Conservation (phyloP, 2,797 vertebrate species). For the Microctenopoma stevenorrisi region DNA sequence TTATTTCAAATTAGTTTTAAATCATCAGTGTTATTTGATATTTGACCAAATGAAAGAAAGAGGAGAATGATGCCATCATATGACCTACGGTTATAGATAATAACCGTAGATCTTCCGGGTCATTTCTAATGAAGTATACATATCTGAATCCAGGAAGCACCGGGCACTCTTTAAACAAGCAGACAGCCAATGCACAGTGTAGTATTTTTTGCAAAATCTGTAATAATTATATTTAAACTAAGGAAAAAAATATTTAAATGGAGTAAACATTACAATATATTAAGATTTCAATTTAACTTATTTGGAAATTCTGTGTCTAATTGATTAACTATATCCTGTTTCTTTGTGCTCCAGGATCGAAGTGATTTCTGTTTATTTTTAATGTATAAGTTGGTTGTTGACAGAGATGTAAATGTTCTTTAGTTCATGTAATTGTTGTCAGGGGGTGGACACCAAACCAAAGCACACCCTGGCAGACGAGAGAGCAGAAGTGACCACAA, state of each 20-base stretch:
- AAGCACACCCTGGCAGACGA: constrained; percentile 46
- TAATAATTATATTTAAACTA: constrained; percentile 79
- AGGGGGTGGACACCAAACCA: constrained; percentile 51
- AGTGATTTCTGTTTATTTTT: constrained; percentile 66
- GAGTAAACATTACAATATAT: constrained; percentile 77
- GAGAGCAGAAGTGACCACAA: constrained; percentile 8
- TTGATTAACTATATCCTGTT: constrained; percentile 67
- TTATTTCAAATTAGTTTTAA: constrained; percentile 60
- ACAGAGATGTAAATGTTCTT: constrained; percentile 57
- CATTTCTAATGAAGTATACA: constrained; percentile 69
- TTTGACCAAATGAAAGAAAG: constrained; percentile 70
- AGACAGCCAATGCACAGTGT: constrained; percentile 78
- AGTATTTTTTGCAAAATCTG: constrained; percentile 78
- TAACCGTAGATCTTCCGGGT: constrained; percentile 8
- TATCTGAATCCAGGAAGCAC: constrained; percentile 74
- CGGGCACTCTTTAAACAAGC: constrained; percentile 72
- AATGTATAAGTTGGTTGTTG: constrained; percentile 55
- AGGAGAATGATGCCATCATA: constrained; percentile 25
- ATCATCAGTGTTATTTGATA: constrained; percentile 57
- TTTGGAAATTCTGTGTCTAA: constrained; percentile 78
- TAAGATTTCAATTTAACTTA: constrained; percentile 80
- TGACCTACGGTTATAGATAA: constrained; percentile 31
- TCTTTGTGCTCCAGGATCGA: constrained; percentile 65
- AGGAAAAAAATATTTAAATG: constrained; percentile 80
- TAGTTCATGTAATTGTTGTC: constrained; percentile 44